Conservation (phyloP, 1,140 invertebrate genomes). For the Meloidogyne exigua region DNA sequence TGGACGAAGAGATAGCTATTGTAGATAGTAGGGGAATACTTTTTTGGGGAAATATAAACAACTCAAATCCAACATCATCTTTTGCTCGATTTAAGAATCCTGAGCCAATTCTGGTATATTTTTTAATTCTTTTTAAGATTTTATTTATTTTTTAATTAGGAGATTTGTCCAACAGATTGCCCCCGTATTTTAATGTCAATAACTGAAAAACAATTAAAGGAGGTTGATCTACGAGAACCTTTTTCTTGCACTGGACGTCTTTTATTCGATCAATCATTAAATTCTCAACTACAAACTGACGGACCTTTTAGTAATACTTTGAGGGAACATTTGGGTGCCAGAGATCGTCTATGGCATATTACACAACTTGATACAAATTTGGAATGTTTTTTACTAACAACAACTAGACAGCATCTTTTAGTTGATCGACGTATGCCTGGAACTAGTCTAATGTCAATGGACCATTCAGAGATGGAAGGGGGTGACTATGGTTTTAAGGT, state of each 20-base stretch:
- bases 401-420: slow-evolving; percentile 11
- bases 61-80: not conserved
- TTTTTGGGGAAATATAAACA: slow-evolving; percentile 18
- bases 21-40: slow-evolving; percentile 24
- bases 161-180: slow-evolving; percentile 31
- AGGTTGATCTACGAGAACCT: slow-evolving; percentile 24
- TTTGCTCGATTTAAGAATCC: slow-evolving; percentile 13
- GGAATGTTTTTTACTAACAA: slow-evolving; percentile 26
- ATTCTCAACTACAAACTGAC: not conserved
- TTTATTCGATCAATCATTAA: slow-evolving; percentile 9
- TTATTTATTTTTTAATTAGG: slow-evolving; percentile 2
- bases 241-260: slow-evolving; percentile 13
- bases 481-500: slow-evolving; percentile 25
- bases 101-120: not conserved
- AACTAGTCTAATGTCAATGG: slow-evolving; percentile 6
- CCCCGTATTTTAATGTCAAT: slow-evolving; percentile 21
- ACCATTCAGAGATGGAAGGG: slow-evolving; percentile 20
- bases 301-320: slow-evolving; percentile 12
- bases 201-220: not conserved
- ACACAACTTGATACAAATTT: not conserved
- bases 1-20: slow-evolving; percentile 21
- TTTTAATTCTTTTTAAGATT: not conserved
- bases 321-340: not conserved
- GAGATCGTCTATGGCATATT: slow-evolving; percentile 13
- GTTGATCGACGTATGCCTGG: slow-evolving; percentile 23